A percentile compares a stretch with the other conserved stretches of the same genome.
Evolutionary conservation across 2,888 invertebrate species (phyloP).

Genomic region (Zele albiditarsus): DNA sequence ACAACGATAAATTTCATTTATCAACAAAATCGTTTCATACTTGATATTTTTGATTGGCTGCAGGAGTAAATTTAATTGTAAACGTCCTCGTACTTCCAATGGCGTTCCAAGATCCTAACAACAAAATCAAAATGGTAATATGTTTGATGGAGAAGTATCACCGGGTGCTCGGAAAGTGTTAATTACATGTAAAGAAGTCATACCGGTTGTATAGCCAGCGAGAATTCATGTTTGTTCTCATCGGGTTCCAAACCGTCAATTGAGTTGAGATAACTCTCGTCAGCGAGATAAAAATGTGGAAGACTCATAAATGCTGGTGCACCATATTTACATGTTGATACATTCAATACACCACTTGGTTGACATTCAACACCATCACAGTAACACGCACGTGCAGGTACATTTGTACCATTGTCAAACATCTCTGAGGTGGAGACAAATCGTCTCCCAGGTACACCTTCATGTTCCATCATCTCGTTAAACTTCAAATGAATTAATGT

Average conservation of each 20-base stretch:
- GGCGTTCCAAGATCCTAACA: conserved; percentile 78
- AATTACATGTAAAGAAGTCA: conserved; percentile 53
- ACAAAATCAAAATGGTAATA: conserved; percentile 14
- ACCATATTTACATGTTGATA: conserved; percentile 83
- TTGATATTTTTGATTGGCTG: conserved; percentile 74
- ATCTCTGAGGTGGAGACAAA: conserved; percentile 78
- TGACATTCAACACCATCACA: conserved; percentile 74
- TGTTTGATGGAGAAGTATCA: no score
- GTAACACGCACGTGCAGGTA: conserved; percentile 80
- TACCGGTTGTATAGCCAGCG: conserved; percentile 81
- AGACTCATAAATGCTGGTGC: conserved; percentile 89
- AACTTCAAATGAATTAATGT: conserved; percentile 74
- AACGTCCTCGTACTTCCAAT: conserved; percentile 80
- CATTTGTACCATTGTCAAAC: conserved; percentile 82
- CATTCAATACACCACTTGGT: conserved; percentile 80
- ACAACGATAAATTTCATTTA: background rate
- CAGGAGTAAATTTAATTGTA: conserved; percentile 84
- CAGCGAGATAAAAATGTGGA: conserved; percentile 87
- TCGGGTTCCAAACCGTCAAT: conserved; percentile 81
- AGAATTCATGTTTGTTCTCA: conserved; percentile 79
- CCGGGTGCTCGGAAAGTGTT: no score
- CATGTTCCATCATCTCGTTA: conserved; percentile 66
- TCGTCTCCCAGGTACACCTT: conserved; percentile 74
- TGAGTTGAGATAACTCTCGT: conserved; percentile 78
- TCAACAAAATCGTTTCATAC: conserved; percentile 68